Percentiles rank a stretch among this genome's conserved stretches.
These are phyloP conservation scores for Ptychoptera contaminata DNA, from an alignment of 2,888 invertebrate genomes.

Conservation along the genomic window DNA sequence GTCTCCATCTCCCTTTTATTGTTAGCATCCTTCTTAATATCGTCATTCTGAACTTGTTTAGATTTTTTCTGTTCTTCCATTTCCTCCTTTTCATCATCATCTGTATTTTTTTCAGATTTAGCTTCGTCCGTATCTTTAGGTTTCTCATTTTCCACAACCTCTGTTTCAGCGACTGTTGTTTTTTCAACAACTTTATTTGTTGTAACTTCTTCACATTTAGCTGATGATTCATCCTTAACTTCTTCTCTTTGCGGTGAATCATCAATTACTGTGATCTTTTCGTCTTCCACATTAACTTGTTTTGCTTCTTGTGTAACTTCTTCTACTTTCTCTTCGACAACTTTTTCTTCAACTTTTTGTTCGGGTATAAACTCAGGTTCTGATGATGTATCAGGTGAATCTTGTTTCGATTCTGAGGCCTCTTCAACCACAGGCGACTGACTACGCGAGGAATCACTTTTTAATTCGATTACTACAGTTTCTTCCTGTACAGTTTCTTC, in stretches of 20 bases:
- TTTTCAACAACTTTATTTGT: no score
- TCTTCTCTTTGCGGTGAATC: slow-evolving; percentile 14
- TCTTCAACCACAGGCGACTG: background rate
- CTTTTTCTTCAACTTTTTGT: background rate
- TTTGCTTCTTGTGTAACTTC: background rate
- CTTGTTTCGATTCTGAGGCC: background rate
- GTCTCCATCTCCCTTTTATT: background rate
- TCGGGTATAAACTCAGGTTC: background rate
- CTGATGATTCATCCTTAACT: background rate
- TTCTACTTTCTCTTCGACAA: background rate
- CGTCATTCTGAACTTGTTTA: slow-evolving; percentile 1
- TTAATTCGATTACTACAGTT: background rate
- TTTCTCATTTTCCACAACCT: no score
- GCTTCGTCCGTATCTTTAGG: background rate
- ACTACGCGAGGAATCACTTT: background rate
- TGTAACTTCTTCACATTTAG: no score
- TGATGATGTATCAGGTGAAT: background rate
- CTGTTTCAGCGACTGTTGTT: no score
- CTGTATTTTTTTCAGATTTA: background rate
- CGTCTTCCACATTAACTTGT: background rate
- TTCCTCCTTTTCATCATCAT: slow-evolving; percentile 14
- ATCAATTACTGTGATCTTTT: slow-evolving; percentile 7
- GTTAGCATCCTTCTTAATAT: background rate
- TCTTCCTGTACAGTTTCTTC: background rate
- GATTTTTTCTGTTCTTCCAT: slow-evolving; percentile 7